Base-by-base conservation (phyloP, 1,140 invertebrate genomes). In the Globodera rostochiensis region DNA sequence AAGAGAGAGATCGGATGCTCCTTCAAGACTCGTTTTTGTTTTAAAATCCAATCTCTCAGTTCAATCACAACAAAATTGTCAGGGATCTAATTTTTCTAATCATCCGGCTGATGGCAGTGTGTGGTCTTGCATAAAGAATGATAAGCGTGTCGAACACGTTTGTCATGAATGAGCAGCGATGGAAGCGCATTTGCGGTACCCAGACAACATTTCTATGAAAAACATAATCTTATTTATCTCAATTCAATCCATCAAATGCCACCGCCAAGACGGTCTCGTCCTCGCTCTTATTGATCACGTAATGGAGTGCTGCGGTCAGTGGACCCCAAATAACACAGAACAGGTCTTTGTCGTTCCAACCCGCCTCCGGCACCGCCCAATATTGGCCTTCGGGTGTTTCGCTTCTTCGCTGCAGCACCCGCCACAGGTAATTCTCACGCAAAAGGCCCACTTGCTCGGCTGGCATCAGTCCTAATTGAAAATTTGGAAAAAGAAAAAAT, bases 361-460 rank as follows among this genome's bases (percentile, higher is more conserved):
- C 93, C n/a, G 25, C 11, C 21, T 50, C 49, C 0, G 93, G 92
- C 15, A 94, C 86, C 93, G 74, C 50, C 70, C 64, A 77, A 71
- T 73, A 85, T 13, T 50, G 15, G 6, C 84, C 84, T 70, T 85
- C 84, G 36, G 86, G 94, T 13, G 82, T 83, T n/a, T 85, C 86
- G 15, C 85, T 66, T 13, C 84, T 53, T 25, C 70, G 66, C 57
- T 98, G 90, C 73, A 98, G 90, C 78, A 97, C 88, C 90, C 98
- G 98, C 97, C 97, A 99, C 53, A 97, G 89, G 91, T 99, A 99
- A 90, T 98, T 98, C 88, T 99, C 97, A 82, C 94, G 94, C 0
- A 99, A 94, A 8, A 95, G 86, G 4, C 97, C 97, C 0, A 94
- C 95, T 86, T 98, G 96, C 90, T 99, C 98, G 4, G 96, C 95